phyloP scores from a whole-genome alignment of 2,113 vertebrate genomes.

The Upupa epops region DNA sequence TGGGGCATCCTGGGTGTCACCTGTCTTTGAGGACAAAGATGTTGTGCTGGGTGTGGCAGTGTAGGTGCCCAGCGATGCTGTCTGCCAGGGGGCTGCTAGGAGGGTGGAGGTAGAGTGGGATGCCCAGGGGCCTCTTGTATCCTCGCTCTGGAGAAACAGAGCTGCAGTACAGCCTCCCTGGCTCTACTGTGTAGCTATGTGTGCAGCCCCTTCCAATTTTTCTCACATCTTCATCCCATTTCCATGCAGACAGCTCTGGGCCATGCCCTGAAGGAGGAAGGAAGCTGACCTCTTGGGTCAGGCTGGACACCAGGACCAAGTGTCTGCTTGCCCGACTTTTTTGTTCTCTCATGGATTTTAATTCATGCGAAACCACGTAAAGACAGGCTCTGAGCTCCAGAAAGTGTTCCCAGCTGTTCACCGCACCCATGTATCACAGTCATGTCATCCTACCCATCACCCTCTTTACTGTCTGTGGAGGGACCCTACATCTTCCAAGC shows the following conservation, averaged over 20 bases:
- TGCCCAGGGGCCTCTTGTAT: not conserved
- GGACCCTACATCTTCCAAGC: not conserved
- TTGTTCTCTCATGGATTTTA: not conserved
- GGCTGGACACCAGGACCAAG: not conserved
- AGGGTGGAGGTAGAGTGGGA: not conserved
- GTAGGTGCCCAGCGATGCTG: not conserved
- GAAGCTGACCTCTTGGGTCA: not conserved
- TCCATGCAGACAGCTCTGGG: fast-evolving
- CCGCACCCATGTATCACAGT: no score
- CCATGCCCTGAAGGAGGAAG: fast-evolving
- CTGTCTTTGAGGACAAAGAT: not conserved
- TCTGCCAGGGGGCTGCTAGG: not conserved
- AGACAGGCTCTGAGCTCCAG: not conserved
- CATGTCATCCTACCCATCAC: not conserved
- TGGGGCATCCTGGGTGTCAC: fast-evolving
- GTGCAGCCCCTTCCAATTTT: fast-evolving
- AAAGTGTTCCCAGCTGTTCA: not conserved
- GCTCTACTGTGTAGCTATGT: fast-evolving
- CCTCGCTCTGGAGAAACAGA: not conserved
- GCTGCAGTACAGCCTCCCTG: fast-evolving
- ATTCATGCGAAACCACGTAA: not conserved
- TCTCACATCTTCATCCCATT: fast-evolving
- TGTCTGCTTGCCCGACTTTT: fast-evolving
- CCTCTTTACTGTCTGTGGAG: not conserved
- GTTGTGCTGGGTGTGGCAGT: fast-evolving